Conservation (phyloP, 1,140 invertebrate species). For the Chionoecetes opilio region DNA sequence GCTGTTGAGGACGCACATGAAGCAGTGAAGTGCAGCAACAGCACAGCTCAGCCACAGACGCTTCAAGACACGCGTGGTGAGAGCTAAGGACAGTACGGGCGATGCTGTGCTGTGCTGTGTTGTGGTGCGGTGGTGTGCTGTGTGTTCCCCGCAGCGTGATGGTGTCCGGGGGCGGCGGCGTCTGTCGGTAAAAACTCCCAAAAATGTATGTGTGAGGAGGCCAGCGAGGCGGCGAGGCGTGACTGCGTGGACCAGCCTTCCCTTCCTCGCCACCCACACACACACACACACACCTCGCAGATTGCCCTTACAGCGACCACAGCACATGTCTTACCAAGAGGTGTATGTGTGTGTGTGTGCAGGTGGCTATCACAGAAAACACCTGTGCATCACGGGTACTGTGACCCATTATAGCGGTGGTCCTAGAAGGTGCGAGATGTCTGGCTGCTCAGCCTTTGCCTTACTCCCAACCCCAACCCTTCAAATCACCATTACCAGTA, state of each 20-base stretch:
- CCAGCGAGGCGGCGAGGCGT: not conserved
- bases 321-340: not conserved
- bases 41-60: no score
- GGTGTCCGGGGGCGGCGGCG: not conserved
- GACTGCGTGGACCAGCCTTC: not conserved
- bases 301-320: not conserved
- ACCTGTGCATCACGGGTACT: no score
- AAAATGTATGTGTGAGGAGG: not conserved
- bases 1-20: no score
- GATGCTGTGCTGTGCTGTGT: not conserved
- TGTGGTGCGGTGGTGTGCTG: not conserved
- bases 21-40: no score
- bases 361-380: no score
- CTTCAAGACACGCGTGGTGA: no score
- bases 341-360: no score
- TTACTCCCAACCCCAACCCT: no score
- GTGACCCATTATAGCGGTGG: no score
- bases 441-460: no score
- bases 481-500: no score
- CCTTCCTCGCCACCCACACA: not conserved
- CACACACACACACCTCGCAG: not conserved
- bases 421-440: no score
- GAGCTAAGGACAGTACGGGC: not conserved
- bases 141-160: not conserved
- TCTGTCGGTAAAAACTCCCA: not conserved